Evolutionary conservation across 64 coral and sea anemone genomes (phyloP).

Genomic region (Pocillopora verrucosa): DNA sequence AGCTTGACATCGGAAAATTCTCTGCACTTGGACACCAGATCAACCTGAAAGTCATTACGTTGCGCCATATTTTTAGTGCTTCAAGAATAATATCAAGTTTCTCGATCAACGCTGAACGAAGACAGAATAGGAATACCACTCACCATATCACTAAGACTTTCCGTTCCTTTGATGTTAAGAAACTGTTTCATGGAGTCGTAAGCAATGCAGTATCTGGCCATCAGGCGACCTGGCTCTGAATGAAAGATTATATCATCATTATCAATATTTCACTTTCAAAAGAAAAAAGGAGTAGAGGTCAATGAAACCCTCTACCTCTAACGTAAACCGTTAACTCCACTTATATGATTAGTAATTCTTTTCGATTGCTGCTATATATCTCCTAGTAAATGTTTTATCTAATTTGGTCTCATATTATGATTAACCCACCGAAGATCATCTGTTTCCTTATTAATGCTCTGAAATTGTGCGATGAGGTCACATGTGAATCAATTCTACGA

Average conservation of each 20-base stretch:
- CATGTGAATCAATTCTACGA: too few relatives aligned
- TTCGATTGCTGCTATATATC: too few relatives aligned
- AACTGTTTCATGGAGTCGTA: constrained; percentile 95
- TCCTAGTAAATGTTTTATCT: too few relatives aligned
- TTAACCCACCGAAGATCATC: too few relatives aligned
- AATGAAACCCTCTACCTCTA: neutral
- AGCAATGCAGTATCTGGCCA: constrained; percentile 96
- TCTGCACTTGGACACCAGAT: constrained; percentile 84
- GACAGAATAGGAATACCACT: neutral
- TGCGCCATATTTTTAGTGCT: neutral
- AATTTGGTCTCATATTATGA: too few relatives aligned
- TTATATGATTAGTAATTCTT: too few relatives aligned
- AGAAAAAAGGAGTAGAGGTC: neutral
- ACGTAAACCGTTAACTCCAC: too few relatives aligned
- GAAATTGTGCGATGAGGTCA: too few relatives aligned
- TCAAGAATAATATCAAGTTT: neutral
- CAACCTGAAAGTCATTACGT: constrained; percentile 55
- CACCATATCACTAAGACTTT: constrained; percentile 81
- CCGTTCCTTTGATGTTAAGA: constrained; percentile 67
- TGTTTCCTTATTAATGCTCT: too few relatives aligned
- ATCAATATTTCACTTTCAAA: neutral
- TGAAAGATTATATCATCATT: neutral
- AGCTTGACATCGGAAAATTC: constrained; percentile 96
- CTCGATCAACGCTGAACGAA: neutral
- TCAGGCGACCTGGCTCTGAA: constrained; percentile 82